phyloP scores from a whole-genome alignment of 2,113 vertebrate species.

The Solenodon paradoxus region DNA sequence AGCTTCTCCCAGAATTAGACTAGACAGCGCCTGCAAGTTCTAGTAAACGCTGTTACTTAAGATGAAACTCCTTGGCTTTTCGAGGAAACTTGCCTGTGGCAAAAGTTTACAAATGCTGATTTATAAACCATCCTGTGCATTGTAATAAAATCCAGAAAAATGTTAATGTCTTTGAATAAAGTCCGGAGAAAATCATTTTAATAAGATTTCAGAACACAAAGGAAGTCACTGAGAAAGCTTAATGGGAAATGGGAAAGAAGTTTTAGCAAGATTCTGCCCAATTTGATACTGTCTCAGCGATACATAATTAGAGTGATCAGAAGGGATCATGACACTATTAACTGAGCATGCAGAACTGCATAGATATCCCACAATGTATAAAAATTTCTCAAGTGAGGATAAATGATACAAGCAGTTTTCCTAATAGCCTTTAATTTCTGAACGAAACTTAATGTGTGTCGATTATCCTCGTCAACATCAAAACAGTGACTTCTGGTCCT shows the following conservation, averaged over 20 bases:
- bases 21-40: background rate
- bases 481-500: background rate
- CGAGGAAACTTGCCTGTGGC: background rate
- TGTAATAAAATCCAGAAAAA: background rate
- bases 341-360: background rate
- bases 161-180: background rate
- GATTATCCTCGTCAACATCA: background rate
- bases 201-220: background rate
- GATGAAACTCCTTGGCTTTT: background rate
- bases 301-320: background rate
- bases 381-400: background rate
- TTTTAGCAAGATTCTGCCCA: background rate
- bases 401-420: background rate
- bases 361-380: background rate
- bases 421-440: slow-evolving; percentile 9
- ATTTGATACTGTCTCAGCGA: background rate
- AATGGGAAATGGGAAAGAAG: background rate
- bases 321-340: background rate
- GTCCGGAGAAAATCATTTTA: background rate
- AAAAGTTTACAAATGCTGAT: background rate
- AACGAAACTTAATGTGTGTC: slow-evolving; percentile 3
- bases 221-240: background rate
- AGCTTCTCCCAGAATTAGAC: background rate
- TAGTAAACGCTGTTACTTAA: background rate
- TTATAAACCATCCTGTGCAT: background rate